Conservation (phyloP, 2,888 invertebrate genomes). For the Oithona nana region DNA sequence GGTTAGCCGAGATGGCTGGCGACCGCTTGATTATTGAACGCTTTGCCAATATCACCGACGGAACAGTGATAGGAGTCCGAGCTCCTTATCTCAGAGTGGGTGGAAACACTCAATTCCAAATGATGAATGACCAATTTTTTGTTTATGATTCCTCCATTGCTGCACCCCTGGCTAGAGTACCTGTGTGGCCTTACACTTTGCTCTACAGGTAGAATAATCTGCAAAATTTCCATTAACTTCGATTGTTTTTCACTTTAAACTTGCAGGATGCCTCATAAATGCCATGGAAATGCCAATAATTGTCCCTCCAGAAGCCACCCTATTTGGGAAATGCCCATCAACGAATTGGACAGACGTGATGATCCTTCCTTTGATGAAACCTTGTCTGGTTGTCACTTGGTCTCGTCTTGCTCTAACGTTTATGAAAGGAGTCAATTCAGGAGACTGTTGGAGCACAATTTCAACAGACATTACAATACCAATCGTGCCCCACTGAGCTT, state of each 20-base stretch:
- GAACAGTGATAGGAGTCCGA: slow-evolving; percentile 70
- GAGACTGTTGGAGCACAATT: slow-evolving; percentile 40
- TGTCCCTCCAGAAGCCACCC: slow-evolving; percentile 64
- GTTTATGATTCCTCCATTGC: slow-evolving; percentile 87
- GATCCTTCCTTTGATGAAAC: slow-evolving; percentile 84
- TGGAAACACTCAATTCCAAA: slow-evolving; percentile 83
- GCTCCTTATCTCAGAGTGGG: slow-evolving; percentile 77
- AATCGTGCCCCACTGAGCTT: slow-evolving; percentile 68
- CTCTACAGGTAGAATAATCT: slow-evolving; percentile 46
- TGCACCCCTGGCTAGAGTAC: slow-evolving; percentile 65
- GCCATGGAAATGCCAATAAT: slow-evolving; percentile 80
- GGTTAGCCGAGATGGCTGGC: slow-evolving; percentile 88
- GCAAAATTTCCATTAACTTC: neutral
- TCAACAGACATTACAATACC: slow-evolving; percentile 75
- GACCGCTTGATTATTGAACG: slow-evolving; percentile 49
- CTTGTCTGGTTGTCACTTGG: slow-evolving; percentile 76
- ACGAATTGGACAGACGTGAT: slow-evolving; percentile 76
- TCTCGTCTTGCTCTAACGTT: slow-evolving; percentile 80
- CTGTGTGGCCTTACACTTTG: slow-evolving; percentile 91
- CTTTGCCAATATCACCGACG: slow-evolving; percentile 78
- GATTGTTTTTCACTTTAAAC: neutral
- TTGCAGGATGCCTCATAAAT: slow-evolving; percentile 63
- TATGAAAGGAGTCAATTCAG: slow-evolving; percentile 19
- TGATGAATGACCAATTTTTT: slow-evolving; percentile 90
- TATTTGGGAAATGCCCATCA: slow-evolving; percentile 93